Conservation (phyloP, 2,888 invertebrate genomes). For the Alloplasta piceator region DNA sequence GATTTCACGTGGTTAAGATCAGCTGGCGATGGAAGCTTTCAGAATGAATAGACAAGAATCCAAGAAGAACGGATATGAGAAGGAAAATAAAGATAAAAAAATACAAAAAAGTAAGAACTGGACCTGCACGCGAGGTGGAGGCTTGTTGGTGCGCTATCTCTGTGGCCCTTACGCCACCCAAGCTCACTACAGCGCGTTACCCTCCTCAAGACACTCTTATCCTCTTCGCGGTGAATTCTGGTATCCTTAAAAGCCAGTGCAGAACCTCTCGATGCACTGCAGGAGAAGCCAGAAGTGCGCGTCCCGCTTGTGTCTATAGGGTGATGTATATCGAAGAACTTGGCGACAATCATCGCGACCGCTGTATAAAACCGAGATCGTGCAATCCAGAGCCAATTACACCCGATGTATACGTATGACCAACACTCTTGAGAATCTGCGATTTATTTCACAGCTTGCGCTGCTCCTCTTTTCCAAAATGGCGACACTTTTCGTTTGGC, state of each 20-base stretch:
- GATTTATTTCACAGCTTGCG: constrained; percentile 75
- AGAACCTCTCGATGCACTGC: constrained; percentile 11
- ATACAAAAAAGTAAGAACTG: constrained; percentile 61
- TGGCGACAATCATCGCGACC: constrained; percentile 79
- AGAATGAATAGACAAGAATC: constrained; percentile 5
- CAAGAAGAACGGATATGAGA: neutral
- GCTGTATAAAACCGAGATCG: constrained; percentile 60
- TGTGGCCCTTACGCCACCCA: constrained; percentile 66
- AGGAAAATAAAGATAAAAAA: constrained; percentile 30
- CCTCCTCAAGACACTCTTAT: constrained; percentile 46
- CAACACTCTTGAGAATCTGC: constrained; percentile 63
- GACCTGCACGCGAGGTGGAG: constrained; percentile 78
- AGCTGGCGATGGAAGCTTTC: neutral
- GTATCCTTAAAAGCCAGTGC: constrained; percentile 22
- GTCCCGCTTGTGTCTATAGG: constrained; percentile 59
- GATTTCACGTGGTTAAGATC: no score
- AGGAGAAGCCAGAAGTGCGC: constrained; percentile 19
- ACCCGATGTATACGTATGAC: constrained; percentile 71
- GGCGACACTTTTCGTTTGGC: no score
- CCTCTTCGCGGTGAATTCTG: constrained; percentile 46
- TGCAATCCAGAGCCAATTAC: constrained; percentile 77
- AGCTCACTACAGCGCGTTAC: constrained; percentile 70
- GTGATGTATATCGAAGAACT: constrained; percentile 78
- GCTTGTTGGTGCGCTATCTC: constrained; percentile 77
- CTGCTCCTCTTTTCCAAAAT: constrained; percentile 4